Conservation (phyloP, 2,888 invertebrate species). For the Drosophila recens region DNA sequence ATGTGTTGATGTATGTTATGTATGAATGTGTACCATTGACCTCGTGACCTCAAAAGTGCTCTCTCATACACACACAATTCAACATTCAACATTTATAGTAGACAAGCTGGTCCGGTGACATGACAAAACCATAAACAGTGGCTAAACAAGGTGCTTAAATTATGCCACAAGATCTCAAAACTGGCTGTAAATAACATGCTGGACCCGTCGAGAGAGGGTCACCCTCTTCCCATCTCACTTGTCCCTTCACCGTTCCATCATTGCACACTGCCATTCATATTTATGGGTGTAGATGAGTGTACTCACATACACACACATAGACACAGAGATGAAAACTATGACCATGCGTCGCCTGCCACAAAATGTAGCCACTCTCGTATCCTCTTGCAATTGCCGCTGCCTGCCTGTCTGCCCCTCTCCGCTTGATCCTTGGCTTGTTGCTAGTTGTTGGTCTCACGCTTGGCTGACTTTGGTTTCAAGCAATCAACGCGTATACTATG, state of each 20-base stretch:
- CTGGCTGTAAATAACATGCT: conserved; percentile 78
- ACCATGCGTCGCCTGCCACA: conserved; percentile 74
- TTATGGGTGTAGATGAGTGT: conserved; percentile 63
- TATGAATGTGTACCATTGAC: conserved; percentile 73
- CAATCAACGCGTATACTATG: conserved; percentile 70
- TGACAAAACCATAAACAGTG: conserved; percentile 80
- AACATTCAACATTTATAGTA: conserved; percentile 64
- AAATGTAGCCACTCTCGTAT: conserved; percentile 65
- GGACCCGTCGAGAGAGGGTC: conserved; percentile 31
- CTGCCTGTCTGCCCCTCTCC: not conserved
- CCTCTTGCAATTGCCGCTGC: conserved; percentile 16
- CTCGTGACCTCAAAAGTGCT: conserved; percentile 76
- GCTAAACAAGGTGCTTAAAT: conserved; percentile 82
- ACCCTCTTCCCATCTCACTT: not conserved
- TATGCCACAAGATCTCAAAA: conserved; percentile 80
- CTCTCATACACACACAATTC: conserved; percentile 43
- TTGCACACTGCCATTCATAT: conserved; percentile 61
- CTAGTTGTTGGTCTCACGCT: conserved; percentile 78
- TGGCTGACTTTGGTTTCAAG: conserved; percentile 78
- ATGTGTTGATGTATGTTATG: conserved; percentile 12
- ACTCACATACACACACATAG: conserved; percentile 16
- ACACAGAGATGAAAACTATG: conserved; percentile 31
- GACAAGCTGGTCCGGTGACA: conserved; percentile 73
- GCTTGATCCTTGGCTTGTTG: conserved; percentile 59
- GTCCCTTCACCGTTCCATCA: not conserved